Percentiles rank a stretch among this genome's conserved stretches.
These are phyloP conservation scores for Scaptomyza hsui DNA, from an alignment of 1,140 invertebrate species.

Conservation along the genomic window DNA sequence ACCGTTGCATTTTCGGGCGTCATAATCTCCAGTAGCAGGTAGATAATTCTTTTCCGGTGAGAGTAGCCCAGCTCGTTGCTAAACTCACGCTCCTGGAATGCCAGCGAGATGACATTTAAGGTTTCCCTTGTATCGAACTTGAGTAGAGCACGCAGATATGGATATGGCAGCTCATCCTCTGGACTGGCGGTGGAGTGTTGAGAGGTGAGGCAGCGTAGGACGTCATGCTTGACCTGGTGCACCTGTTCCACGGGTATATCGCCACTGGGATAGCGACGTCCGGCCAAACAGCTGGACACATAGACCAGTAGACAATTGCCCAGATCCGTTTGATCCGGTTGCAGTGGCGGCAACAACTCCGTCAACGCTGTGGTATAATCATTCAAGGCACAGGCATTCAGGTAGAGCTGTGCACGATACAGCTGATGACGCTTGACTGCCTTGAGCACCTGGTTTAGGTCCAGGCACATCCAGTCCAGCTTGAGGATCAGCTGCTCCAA, in stretches of 20 bases:
- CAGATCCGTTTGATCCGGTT: slow-evolving; percentile 85
- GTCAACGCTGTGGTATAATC: slow-evolving; percentile 94
- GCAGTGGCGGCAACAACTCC: slow-evolving; percentile 87
- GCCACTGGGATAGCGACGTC: slow-evolving; percentile 94
- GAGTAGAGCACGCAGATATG: slow-evolving; percentile 91
- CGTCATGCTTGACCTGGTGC: slow-evolving; percentile 91
- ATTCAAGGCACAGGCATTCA: slow-evolving; percentile 93
- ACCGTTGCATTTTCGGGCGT: slow-evolving; percentile 89
- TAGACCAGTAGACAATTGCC: slow-evolving; percentile 97
- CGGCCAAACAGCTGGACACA: slow-evolving; percentile 96
- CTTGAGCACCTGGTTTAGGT: slow-evolving; percentile 94
- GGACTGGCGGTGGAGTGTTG: slow-evolving; percentile 89
- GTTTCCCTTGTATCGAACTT: slow-evolving; percentile 95
- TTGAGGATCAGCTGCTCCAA: slow-evolving; percentile 93
- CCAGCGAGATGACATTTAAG: slow-evolving; percentile 94
- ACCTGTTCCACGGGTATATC: slow-evolving; percentile 90
- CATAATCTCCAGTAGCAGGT: slow-evolving; percentile 92
- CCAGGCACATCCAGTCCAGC: slow-evolving; percentile 92
- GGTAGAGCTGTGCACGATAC: slow-evolving; percentile 94
- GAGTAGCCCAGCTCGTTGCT: slow-evolving; percentile 89
- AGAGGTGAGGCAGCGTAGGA: slow-evolving; percentile 86
- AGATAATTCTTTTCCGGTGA: slow-evolving; percentile 91
- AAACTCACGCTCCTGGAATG: slow-evolving; percentile 94
- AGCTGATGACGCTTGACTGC: slow-evolving; percentile 91
- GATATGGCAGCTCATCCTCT: slow-evolving; percentile 90